phyloP scores from a whole-genome alignment of 2,113 vertebrate species.

The Pardalotus punctatus region DNA sequence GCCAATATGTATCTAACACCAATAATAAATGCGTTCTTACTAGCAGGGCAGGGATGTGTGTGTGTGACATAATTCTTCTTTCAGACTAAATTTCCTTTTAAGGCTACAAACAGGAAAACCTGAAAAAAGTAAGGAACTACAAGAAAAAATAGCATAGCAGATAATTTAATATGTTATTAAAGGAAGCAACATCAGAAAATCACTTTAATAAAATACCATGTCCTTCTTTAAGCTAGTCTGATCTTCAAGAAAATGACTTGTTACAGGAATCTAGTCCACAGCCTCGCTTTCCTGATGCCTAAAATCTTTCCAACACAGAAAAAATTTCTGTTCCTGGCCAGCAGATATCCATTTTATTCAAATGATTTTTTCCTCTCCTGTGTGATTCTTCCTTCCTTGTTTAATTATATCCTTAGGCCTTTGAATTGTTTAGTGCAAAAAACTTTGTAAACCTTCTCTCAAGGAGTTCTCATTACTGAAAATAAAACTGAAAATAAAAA shows the following conservation, averaged over 20 bases:
- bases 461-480: neutral
- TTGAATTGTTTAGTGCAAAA: neutral
- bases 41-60: fast-evolving
- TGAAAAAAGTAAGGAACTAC: neutral
- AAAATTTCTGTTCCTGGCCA: neutral
- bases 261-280: neutral
- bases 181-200: neutral
- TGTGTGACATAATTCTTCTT: neutral
- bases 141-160: neutral
- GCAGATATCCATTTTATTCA: neutral
- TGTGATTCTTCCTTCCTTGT: neutral
- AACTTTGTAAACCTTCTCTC: neutral
- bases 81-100: neutral
- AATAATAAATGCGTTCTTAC: neutral
- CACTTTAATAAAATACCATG: neutral
- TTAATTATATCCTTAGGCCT: neutral
- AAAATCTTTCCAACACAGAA: neutral
- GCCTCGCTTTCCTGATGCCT: neutral
- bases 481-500: neutral
- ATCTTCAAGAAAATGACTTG: neutral
- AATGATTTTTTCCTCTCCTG: neutral
- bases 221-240: neutral
- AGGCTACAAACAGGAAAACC: neutral
- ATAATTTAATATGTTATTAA: neutral
- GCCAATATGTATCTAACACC: neutral